Base-by-base conservation (phyloP, 2,888 invertebrate genomes). In the Catocala fraxini region DNA sequence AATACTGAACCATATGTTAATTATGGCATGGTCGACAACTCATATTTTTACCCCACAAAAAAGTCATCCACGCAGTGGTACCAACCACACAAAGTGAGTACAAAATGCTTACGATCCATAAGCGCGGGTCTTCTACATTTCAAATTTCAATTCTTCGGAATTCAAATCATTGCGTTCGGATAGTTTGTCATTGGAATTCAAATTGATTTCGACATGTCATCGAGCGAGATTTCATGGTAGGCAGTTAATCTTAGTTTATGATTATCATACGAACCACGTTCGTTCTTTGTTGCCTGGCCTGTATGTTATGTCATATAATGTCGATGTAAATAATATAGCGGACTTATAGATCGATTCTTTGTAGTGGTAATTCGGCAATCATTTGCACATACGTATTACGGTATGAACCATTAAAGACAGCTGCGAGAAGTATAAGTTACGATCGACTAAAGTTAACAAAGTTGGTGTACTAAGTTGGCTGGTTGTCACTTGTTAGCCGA, bases 231-330 rank as follows among this genome's bases (percentile, higher is more conserved):
- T 78, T 78, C 77, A 73, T 83, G 72, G 83, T 85, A 80, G 65
- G 64, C 62, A 65, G 71, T 75, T 81, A 81, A 83, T 83, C 80
- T 81, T 71, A 54, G 65, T 77, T 79, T 77, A 77, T 77, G 80
- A 85, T 85, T 84, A 82, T 75, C 77, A 86, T 84, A 84, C 84
- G 70, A 55, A 54, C 66, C 81, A 80, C 79, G 80, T 73, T 78
- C 73, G 70, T 59, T 73, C 73, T 80, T 79, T 80, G 79, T 78
- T 68, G 65, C 71, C 66, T 52, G 63, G 56, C 56, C 61, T 54
- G 45, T 63, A 55, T 68, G 68, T 75, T 65, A 68, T 42, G 58
- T 59, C 65, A 56, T 64, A 58, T 72, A 71, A 73, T 58, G 51
- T 35, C 55, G 45, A 55, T 64, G 56, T 73, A 65, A 73, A 53